Conservation (phyloP, 2,888 invertebrate species). For the Pyrrhopygopsis socrates region DNA sequence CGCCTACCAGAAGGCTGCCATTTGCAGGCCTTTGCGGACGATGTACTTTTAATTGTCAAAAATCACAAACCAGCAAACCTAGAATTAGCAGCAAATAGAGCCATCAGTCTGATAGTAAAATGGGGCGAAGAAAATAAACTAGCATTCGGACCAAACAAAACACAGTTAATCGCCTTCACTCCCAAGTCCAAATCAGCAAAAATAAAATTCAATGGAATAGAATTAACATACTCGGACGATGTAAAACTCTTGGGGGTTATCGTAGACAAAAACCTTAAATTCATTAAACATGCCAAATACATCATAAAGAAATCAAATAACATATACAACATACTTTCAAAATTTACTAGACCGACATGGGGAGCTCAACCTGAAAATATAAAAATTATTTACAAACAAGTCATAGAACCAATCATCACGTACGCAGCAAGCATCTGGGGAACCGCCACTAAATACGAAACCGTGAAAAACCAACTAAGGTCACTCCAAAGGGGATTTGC, state of each 20-base stretch:
- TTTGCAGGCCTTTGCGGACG: no score
- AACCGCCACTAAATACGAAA: neutral
- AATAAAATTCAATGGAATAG: neutral
- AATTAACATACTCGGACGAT: neutral
- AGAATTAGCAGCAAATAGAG: neutral
- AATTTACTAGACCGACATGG: slow-evolving; percentile 9
- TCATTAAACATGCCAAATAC: neutral
- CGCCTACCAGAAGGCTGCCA: no score
- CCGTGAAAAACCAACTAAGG: neutral
- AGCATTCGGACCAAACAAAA: neutral
- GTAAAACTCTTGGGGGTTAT: no score
- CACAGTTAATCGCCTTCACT: neutral
- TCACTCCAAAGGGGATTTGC: slow-evolving; percentile 19
- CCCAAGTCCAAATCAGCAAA: neutral
- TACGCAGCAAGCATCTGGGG: neutral
- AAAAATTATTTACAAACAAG: neutral
- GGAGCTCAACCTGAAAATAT: slow-evolving; percentile 5
- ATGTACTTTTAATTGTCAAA: neutral
- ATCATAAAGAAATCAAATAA: neutral
- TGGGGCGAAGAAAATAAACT: neutral
- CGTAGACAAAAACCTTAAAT: no score
- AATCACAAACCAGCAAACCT: neutral
- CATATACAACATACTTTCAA: neutral
- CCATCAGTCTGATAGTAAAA: neutral
- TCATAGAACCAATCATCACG: neutral